phyloP scores from a whole-genome alignment of 2,113 vertebrate genomes.

The Lophius piscatorius region DNA sequence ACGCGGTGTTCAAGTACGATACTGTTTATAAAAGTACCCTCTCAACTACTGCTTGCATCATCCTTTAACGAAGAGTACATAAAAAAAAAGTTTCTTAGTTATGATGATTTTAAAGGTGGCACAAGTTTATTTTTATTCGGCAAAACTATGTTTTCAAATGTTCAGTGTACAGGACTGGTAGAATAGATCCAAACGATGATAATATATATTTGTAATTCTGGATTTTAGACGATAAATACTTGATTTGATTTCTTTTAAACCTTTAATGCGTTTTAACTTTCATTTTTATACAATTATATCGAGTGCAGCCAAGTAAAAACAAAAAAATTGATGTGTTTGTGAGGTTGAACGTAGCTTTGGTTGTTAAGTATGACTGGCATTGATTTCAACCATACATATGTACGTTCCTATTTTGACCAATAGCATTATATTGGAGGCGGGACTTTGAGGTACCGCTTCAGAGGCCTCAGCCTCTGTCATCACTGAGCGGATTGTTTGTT shows the following conservation, averaged over 20 bases:
- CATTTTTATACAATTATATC: no score
- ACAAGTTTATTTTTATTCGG: no score
- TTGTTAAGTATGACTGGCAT: constrained; percentile 31
- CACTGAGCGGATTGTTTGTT: constrained; percentile 81
- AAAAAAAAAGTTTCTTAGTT: no score
- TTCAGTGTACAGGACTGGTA: no score
- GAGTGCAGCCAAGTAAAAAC: background rate
- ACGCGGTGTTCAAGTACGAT: constrained; percentile 47
- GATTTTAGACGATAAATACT: background rate
- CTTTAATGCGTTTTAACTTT: no score
- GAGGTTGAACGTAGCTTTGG: constrained; percentile 21
- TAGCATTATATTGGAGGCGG: constrained; percentile 44
- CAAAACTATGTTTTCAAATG: no score
- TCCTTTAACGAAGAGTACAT: no score
- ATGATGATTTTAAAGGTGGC: no score
- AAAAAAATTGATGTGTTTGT: background rate
- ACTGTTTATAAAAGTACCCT: background rate
- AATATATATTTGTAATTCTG: background rate
- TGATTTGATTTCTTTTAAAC: background rate
- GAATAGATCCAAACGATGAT: no score
- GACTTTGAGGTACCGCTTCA: constrained; percentile 16
- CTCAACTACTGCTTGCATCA: no score
- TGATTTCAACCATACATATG: background rate
- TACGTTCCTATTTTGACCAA: constrained; percentile 40
- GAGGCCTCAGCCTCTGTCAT: constrained; percentile 59